Conservation (phyloP, 2,113 vertebrate genomes). For the Cariama cristata region DNA sequence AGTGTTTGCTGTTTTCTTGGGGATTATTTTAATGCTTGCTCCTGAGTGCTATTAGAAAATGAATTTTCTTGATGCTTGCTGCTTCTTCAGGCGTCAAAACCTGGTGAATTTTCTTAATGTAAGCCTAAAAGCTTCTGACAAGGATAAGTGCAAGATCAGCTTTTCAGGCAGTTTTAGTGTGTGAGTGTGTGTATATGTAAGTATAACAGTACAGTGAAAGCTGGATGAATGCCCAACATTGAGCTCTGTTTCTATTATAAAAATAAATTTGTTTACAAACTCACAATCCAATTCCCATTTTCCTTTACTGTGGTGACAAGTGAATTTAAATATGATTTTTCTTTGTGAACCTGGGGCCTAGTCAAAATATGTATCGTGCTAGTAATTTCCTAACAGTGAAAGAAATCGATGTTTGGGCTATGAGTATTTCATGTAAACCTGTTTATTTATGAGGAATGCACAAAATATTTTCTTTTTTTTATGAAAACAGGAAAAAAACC, state of each 20-base stretch:
- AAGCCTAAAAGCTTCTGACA: constrained; percentile 13
- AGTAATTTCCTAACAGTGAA: not conserved
- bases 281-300: constrained; percentile 22
- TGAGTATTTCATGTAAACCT: not conserved
- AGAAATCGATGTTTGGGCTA: not conserved
- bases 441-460: not conserved
- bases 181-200: not conserved
- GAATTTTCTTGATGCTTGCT: not conserved
- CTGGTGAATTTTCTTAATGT: not conserved
- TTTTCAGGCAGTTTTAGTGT: not conserved
- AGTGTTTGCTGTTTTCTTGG: not conserved
- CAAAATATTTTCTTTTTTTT: not conserved
- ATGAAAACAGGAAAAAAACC: not conserved
- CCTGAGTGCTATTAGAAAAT: not conserved
- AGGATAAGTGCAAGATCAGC: constrained; percentile 7
- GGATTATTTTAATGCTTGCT: constrained; percentile 32
- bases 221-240: not conserved
- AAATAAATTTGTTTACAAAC: constrained; percentile 31
- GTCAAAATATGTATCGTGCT: not conserved
- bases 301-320: not conserved
- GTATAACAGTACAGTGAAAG: not conserved
- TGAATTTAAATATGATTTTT: constrained; percentile 37
- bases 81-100: not conserved
- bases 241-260: not conserved
- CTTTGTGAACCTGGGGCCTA: not conserved